Percentiles rank a stretch among this genome's conserved stretches.
Evolutionary conservation across 2,888 invertebrate species (phyloP).

Genomic region (Tyria jacobaeae): DNA sequence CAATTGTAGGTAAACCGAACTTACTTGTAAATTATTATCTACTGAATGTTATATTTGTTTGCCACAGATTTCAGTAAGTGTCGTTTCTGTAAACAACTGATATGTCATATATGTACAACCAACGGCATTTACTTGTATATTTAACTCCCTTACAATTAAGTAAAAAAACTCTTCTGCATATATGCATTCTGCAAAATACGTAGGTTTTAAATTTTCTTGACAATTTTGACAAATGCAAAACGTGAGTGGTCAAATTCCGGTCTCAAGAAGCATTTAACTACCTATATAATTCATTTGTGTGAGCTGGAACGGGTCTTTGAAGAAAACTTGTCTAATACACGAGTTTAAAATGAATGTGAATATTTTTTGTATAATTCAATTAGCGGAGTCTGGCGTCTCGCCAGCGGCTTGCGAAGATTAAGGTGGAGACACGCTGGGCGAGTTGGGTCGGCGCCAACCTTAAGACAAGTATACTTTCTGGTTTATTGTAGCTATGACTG

Average conservation of each 20-base stretch:
- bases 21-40: background rate
- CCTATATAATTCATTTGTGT: background rate
- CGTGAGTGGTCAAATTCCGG: background rate
- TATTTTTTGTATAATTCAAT: conserved; percentile 48
- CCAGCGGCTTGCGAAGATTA: conserved; percentile 25
- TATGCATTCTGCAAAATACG: too few relatives aligned
- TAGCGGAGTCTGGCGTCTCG: conserved; percentile 41
- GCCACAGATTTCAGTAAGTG: too few relatives aligned
- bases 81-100: background rate
- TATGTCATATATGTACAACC: background rate
- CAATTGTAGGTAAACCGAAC: background rate
- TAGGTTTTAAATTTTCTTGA: background rate
- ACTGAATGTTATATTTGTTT: background rate
- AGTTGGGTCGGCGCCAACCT: conserved; percentile 14
- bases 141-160: too few relatives aligned
- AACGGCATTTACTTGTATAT: background rate
- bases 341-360: conserved; percentile 41
- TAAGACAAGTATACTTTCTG: background rate
- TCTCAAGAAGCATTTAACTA: background rate
- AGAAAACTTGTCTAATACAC: conserved; percentile 2
- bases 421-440: background rate
- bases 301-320: background rate
- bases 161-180: too few relatives aligned
- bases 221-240: background rate
- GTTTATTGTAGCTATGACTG: background rate